Conservation (phyloP, 2,113 vertebrate species). For the Channa maculata region DNA sequence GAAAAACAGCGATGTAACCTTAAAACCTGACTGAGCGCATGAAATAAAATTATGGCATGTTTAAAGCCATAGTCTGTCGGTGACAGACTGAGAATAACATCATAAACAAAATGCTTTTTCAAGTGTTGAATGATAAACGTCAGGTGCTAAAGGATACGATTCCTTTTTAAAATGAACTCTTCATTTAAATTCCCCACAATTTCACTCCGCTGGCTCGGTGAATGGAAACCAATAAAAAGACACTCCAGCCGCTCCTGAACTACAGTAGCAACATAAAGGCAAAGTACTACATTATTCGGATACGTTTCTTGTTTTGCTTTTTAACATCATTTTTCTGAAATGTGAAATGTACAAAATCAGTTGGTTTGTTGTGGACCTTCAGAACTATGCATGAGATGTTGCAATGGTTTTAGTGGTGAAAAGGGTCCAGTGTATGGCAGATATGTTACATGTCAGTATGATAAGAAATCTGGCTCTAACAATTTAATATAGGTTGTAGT, state of each 20-base stretch:
- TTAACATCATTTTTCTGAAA: neutral
- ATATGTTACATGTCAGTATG: neutral
- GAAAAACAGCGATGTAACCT: conserved; percentile 19
- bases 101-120: conserved; percentile 20
- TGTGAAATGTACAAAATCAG: too few species aligned
- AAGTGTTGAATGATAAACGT: conserved; percentile 42
- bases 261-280: conserved; percentile 9
- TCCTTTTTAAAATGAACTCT: conserved; percentile 41
- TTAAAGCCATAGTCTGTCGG: neutral
- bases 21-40: conserved; percentile 15
- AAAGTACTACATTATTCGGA: neutral
- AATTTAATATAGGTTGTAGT: conserved; percentile 35
- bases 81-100: conserved; percentile 4
- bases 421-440: neutral
- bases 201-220: neutral
- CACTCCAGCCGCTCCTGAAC: conserved; percentile 32
- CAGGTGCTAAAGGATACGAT: conserved; percentile 26
- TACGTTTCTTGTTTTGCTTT: conserved; percentile 2
- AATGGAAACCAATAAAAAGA: conserved; percentile 49
- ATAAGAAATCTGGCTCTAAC: conserved; percentile 15
- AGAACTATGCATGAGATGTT: neutral
- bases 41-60: conserved; percentile 22
- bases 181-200: conserved; percentile 45
- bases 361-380: neutral
- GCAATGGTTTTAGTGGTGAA: neutral